Evolutionary conservation across 2,113 vertebrate species (phyloP).

Genomic region (Cygnus buccinator): DNA sequence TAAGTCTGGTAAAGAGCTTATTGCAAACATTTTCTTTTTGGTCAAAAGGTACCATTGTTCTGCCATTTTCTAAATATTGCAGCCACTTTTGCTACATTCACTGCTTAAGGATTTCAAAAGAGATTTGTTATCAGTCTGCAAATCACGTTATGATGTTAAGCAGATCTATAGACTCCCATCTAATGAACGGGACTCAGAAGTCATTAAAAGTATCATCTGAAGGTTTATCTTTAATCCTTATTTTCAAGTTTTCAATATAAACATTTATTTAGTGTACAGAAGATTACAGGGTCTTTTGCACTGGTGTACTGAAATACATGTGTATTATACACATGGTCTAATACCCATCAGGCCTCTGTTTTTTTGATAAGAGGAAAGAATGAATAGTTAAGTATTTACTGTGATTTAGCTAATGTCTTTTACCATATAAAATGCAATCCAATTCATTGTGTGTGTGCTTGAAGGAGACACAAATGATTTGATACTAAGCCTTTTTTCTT

Average conservation of each 20-base stretch:
- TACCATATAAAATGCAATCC: not conserved
- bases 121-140: not conserved
- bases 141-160: not conserved
- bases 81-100: not conserved
- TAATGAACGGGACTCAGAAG: not conserved
- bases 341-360: not conserved
- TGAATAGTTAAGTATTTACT: not conserved
- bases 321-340: not conserved
- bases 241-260: not conserved
- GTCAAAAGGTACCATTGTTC: not conserved
- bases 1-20: not conserved
- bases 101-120: not conserved
- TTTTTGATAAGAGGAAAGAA: not conserved
- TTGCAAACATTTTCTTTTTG: not conserved
- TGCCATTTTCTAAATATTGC: not conserved
- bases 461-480: conserved; percentile 9
- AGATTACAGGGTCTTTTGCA: not conserved
- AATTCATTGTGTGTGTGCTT: not conserved
- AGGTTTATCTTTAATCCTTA: not conserved
- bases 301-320: not conserved
- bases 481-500: not conserved
- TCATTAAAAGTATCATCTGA: not conserved
- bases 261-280: not conserved
- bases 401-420: conserved; percentile 34
- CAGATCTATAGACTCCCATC: not conserved